A percentile compares a stretch with the other conserved stretches of the same genome.
These are phyloP conservation scores for Pseudomyrmex concolor DNA, from an alignment of 1,140 invertebrate genomes.

Conservation along the genomic window DNA sequence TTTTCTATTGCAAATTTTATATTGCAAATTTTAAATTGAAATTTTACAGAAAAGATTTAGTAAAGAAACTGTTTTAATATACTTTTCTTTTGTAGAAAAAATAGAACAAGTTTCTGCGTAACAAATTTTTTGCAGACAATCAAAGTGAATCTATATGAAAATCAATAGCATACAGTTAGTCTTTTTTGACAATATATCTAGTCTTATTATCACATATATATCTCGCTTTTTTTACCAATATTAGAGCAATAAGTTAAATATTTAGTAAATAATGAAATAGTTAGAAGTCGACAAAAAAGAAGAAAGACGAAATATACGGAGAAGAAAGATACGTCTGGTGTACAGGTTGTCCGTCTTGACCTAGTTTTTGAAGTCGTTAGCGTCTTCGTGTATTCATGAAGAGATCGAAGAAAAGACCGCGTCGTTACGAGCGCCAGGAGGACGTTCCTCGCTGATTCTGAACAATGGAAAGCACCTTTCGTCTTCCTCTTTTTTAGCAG, in stretches of 20 bases:
- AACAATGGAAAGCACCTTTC: constrained; percentile 63
- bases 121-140: no score
- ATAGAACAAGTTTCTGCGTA: no score
- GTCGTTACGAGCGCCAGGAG: constrained; percentile 20
- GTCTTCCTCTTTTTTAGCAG: constrained; percentile 48
- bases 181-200: no score
- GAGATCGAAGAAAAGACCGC: constrained; percentile 50
- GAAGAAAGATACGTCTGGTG: background rate
- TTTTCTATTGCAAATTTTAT: background rate
- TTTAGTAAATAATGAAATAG: no score
- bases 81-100: no score
- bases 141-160: no score
- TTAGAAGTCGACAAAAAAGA: constrained; percentile 9
- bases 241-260: background rate
- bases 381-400: constrained; percentile 24
- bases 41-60: no score
- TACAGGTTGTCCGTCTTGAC: constrained; percentile 61
- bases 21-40: background rate
- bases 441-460: constrained; percentile 53
- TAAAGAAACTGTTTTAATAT: no score
- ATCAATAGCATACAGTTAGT: no score
- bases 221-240: background rate
- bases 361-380: constrained; percentile 76
- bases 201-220: background rate
- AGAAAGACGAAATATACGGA: constrained; percentile 10